These are phyloP conservation scores for Dynastes tityus DNA, from an alignment of 2,888 invertebrate species.

Conservation along the genomic window DNA sequence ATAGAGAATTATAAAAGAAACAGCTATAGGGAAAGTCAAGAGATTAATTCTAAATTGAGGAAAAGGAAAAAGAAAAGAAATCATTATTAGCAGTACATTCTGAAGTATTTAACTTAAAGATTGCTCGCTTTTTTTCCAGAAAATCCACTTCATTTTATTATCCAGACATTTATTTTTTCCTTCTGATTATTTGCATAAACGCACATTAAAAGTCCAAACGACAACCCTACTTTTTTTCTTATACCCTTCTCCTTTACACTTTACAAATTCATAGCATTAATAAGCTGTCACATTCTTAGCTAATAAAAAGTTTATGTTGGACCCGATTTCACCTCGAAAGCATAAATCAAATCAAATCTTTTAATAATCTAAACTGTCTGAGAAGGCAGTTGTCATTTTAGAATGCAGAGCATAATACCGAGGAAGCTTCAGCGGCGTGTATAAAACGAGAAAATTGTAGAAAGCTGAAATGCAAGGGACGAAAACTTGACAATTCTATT, in stretches of 20 bases:
- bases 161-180: not conserved
- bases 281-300: conserved; percentile 36
- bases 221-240: not conserved
- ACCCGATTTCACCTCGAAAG: conserved; percentile 19
- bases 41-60: not conserved
- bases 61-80: not conserved
- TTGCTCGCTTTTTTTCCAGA: not conserved
- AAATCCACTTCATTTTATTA: not conserved
- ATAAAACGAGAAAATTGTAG: conserved; percentile 10
- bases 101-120: not conserved
- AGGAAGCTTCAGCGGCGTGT: not conserved
- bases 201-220: not conserved
- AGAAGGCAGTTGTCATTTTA: conserved; percentile 38
- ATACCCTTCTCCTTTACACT: conserved; percentile 1
- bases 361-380: conserved; percentile 42
- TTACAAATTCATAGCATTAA: conserved; percentile 33
- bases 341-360: conserved; percentile 42
- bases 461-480: conserved; percentile 15
- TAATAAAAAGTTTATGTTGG: conserved; percentile 40
- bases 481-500: conserved; percentile 30
- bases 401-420: conserved; percentile 26
- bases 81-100: conserved; percentile 11
- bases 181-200: not conserved
- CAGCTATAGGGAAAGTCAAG: not conserved
- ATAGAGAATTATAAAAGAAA: too few relatives aligned